Evolutionary conservation across 2,888 invertebrate genomes (phyloP).

Genomic region (Lasioglossum calceatum): DNA sequence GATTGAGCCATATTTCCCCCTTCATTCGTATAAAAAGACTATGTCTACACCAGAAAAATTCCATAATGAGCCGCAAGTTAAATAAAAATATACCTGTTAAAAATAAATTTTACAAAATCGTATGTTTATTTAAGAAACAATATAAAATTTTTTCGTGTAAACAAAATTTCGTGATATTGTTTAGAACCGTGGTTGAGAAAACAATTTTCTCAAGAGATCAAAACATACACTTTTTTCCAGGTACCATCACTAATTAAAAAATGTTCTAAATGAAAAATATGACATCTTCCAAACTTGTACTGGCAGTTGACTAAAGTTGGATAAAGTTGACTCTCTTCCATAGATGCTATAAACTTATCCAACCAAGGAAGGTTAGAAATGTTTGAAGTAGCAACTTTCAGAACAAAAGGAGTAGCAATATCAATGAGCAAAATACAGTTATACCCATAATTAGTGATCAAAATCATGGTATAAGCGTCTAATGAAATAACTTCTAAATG

Average conservation of each 20-base stretch:
- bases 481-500: slow-evolving; percentile 37
- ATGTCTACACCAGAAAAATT: no score
- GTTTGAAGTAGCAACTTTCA: not conserved
- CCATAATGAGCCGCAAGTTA: no score
- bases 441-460: slow-evolving; percentile 24
- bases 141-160: not conserved
- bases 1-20: not conserved
- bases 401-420: not conserved
- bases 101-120: not conserved
- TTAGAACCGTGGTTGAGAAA: not conserved
- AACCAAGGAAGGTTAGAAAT: not conserved
- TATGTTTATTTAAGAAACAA: not conserved
- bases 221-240: not conserved
- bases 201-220: not conserved
- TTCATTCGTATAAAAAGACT: not conserved
- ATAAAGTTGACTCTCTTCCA: no score
- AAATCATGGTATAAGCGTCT: slow-evolving; percentile 19
- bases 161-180: not conserved
- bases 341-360: not conserved
- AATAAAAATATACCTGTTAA: not conserved
- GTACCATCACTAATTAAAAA: no score
- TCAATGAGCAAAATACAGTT: slow-evolving; percentile 3
- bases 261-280: no score
- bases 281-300: no score
- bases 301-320: no score